Conservation (phyloP, 2,888 invertebrate genomes). For the Euclidia mi region DNA sequence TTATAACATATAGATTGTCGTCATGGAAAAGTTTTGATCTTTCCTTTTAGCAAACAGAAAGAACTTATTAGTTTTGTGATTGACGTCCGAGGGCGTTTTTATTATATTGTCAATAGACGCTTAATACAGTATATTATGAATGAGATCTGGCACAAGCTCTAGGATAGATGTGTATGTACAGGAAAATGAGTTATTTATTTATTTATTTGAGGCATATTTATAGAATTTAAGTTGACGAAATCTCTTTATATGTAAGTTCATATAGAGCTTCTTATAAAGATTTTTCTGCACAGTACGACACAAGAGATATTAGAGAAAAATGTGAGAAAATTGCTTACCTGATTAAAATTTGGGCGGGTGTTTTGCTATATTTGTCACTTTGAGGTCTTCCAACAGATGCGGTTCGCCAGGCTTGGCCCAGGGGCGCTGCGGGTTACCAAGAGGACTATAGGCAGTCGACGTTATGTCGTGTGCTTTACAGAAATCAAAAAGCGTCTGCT, state of each 20-base stretch:
- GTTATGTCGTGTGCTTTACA: constrained; percentile 90
- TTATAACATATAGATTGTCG: constrained; percentile 26
- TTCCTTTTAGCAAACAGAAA: constrained; percentile 16
- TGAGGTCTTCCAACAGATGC: constrained; percentile 87
- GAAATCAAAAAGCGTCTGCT: constrained; percentile 91
- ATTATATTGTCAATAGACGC: background rate
- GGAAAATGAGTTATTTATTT: too few species aligned
- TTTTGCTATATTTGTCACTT: constrained; percentile 91
- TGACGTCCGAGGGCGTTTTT: background rate
- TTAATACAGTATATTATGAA: background rate
- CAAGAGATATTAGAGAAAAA: background rate
- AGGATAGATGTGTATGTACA: too few species aligned
- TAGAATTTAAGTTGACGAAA: too few species aligned
- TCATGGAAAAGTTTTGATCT: constrained; percentile 21
- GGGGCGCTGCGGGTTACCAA: constrained; percentile 92
- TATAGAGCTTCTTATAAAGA: background rate
- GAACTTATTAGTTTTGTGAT: constrained; percentile 17
- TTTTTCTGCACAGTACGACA: background rate
- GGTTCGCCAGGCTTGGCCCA: constrained; percentile 91
- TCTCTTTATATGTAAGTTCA: too few species aligned
- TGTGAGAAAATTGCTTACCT: constrained; percentile 64
- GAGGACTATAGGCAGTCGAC: constrained; percentile 93
- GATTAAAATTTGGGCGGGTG: constrained; percentile 91
- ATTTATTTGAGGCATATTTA: too few species aligned
- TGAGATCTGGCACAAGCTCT: background rate